Percentiles rank a stretch among this genome's conserved stretches.
Evolutionary conservation across 2,113 vertebrate species (phyloP).

Genomic region (Cryptomyrus ogoouensis): DNA sequence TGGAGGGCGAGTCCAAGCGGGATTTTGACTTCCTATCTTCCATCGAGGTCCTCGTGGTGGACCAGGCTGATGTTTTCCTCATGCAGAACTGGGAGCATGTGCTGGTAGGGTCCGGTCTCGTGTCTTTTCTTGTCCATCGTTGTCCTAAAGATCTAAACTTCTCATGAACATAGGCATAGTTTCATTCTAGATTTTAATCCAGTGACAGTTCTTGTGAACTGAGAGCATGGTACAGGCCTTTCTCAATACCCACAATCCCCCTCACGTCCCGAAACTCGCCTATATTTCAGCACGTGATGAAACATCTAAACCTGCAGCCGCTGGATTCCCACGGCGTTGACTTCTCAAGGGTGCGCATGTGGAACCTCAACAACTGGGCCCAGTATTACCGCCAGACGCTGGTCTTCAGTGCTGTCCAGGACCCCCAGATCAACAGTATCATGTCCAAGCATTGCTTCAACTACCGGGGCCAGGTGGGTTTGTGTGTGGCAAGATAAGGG

Average conservation of each 20-base stretch:
- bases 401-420: constrained; percentile 80
- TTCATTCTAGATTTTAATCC: too few relatives aligned
- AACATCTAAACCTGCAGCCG: constrained; percentile 84
- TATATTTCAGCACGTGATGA: constrained; percentile 76
- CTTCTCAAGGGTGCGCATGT: constrained; percentile 90
- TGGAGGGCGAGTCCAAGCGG: constrained; percentile 80
- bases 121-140: background rate
- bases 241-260: constrained; percentile 10
- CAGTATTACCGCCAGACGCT: constrained; percentile 84
- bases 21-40: constrained; percentile 94
- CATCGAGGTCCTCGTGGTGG: constrained; percentile 85
- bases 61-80: constrained; percentile 88
- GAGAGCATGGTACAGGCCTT: background rate
- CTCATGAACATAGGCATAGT: background rate
- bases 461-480: constrained; percentile 76
- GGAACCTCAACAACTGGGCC: constrained; percentile 84
- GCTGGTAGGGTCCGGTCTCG: constrained; percentile 63
- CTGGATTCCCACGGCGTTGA: constrained; percentile 86
- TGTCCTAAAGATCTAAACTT: background rate
- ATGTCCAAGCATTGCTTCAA: constrained; percentile 83
- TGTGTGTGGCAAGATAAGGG: background rate
- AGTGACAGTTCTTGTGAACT: background rate
- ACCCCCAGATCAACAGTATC: constrained; percentile 86
- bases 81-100: constrained; percentile 99
- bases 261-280: background rate